Conservation (phyloP, 2,113 vertebrate genomes). For the Sinocyclocheilus rhinocerous region DNA sequence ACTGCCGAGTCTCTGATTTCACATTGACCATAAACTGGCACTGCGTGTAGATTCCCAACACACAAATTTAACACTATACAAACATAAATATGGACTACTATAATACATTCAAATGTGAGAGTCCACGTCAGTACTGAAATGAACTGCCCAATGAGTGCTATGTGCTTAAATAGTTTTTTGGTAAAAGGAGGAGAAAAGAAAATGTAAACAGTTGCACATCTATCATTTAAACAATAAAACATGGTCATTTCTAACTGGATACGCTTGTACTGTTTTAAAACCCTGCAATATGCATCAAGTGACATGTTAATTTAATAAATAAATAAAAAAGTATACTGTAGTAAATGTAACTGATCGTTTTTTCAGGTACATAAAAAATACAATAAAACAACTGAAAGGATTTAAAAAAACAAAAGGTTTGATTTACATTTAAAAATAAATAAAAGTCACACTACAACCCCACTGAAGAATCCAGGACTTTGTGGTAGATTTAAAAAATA, state of each 20-base stretch:
- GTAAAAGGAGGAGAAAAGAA: neutral
- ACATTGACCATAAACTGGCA: neutral
- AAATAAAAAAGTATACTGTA: neutral
- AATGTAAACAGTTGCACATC: neutral
- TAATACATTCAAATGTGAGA: neutral
- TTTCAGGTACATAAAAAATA: neutral
- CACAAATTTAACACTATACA: neutral
- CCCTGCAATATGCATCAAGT: neutral
- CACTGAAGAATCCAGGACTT: neutral
- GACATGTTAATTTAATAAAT: neutral
- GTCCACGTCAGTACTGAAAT: constrained; percentile 5
- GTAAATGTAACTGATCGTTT: neutral
- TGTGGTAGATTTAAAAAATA: constrained; percentile 11
- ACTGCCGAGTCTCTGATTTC: neutral
- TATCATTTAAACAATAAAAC: neutral
- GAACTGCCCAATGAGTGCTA: neutral
- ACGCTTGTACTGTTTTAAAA: neutral
- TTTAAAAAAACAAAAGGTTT: too few relatives aligned
- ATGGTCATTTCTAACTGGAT: neutral
- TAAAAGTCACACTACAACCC: neutral
- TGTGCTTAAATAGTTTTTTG: neutral
- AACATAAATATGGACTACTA: neutral
- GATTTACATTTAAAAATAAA: constrained; percentile 1
- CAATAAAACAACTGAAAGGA: neutral
- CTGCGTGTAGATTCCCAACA: neutral